Percentiles rank a stretch among this genome's conserved stretches.
phyloP scores from a whole-genome alignment of 2,113 vertebrate species.

The Enhydra lutris region DNA sequence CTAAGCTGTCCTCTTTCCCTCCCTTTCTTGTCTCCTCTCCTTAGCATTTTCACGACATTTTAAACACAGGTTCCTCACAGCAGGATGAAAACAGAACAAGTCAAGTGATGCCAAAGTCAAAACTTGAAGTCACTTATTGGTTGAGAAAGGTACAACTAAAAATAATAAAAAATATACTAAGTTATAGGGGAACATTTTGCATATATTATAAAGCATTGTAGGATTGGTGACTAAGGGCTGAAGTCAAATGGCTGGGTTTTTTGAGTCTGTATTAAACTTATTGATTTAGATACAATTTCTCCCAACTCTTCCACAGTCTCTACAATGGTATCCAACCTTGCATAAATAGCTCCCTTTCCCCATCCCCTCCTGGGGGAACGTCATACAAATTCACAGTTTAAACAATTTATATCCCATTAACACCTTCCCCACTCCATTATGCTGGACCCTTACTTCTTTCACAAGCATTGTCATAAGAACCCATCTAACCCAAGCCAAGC shows the following conservation, averaged over 20 bases:
- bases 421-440: background rate
- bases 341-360: background rate
- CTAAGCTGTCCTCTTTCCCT: background rate
- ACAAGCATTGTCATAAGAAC: background rate
- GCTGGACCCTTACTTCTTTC: background rate
- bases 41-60: background rate
- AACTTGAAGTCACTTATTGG: background rate
- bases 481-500: background rate
- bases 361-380: background rate
- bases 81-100: background rate
- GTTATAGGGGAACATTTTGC: background rate
- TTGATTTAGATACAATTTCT: background rate
- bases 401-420: background rate
- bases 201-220: background rate
- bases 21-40: background rate
- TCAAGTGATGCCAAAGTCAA: background rate
- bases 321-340: background rate
- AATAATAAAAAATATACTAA: slow-evolving; percentile 27
- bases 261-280: background rate
- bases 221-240: background rate
- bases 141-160: slow-evolving; percentile 15
- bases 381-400: background rate
- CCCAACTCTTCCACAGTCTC: background rate
- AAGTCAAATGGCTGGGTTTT: background rate
- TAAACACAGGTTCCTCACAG: background rate